phyloP scores from a whole-genome alignment of 2,888 invertebrate genomes.

The Agrilus cyanescens region DNA sequence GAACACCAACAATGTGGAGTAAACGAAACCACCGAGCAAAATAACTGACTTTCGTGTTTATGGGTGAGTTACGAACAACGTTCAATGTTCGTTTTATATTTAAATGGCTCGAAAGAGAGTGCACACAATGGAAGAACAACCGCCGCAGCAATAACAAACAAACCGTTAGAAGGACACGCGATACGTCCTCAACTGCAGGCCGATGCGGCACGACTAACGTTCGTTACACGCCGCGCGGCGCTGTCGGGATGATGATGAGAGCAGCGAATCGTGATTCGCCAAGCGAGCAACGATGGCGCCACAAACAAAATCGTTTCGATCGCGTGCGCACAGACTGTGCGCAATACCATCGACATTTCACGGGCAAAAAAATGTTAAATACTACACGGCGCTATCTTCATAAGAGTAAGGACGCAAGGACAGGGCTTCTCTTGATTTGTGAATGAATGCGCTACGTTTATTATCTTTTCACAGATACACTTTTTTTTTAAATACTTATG shows the following conservation, averaged over 20 bases:
- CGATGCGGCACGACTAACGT: conserved; percentile 31
- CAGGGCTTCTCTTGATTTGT: no score
- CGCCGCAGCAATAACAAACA: neutral
- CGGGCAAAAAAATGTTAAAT: no score
- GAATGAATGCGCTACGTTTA: no score
- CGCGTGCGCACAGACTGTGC: conserved; percentile 25
- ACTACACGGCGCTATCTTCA: no score
- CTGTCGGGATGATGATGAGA: conserved; percentile 10
- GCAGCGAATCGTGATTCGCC: conserved; percentile 17
- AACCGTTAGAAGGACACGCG: neutral
- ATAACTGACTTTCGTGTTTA: no score
- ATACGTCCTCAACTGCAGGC: conserved; percentile 15
- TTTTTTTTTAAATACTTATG: no score
- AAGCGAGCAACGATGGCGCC: conserved; percentile 24
- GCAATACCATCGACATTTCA: conserved; percentile 5
- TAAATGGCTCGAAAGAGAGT: neutral
- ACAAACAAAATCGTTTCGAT: conserved; percentile 27
- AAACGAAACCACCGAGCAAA: neutral
- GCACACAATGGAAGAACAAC: neutral
- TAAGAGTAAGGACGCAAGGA: no score
- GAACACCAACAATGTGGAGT: neutral
- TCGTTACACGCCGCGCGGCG: conserved; percentile 7
- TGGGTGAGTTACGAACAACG: no score
- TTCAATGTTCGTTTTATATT: no score
- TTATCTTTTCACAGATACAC: no score